Evolutionary conservation across 2,888 invertebrate genomes (phyloP).

Genomic region (Tribolium freemani): DNA sequence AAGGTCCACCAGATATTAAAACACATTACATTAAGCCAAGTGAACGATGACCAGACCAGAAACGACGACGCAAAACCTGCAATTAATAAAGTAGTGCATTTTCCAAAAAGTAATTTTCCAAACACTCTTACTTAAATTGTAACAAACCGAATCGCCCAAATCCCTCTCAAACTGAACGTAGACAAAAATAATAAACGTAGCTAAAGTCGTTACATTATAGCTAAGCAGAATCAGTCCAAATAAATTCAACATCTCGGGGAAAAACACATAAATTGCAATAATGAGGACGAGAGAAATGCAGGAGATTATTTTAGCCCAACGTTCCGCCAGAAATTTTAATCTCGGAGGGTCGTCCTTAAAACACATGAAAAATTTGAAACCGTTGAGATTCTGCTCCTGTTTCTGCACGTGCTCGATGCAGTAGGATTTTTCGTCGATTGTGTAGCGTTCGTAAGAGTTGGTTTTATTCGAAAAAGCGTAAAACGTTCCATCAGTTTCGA

Average conservation of each 20-base stretch:
- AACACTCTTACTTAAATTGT: slow-evolving; percentile 38
- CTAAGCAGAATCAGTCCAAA: slow-evolving; percentile 59
- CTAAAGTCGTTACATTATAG: slow-evolving; percentile 53
- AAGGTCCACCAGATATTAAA: slow-evolving; percentile 57
- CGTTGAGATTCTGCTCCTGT: slow-evolving; percentile 1
- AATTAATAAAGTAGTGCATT: slow-evolving; percentile 21
- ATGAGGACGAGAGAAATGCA: slow-evolving; percentile 54
- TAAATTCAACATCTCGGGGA: slow-evolving; percentile 54
- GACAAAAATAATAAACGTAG: slow-evolving; percentile 47
- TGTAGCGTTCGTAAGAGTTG: slow-evolving; percentile 22
- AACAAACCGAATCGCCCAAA: slow-evolving; percentile 32
- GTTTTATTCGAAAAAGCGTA: slow-evolving; percentile 37
- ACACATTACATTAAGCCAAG: slow-evolving; percentile 57
- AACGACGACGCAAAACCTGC: slow-evolving; percentile 53
- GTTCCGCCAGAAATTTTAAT: slow-evolving; percentile 49
- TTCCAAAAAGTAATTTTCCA: neutral
- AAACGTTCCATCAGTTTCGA: slow-evolving; percentile 47
- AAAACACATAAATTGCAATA: slow-evolving; percentile 53
- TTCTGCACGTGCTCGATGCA: slow-evolving; percentile 45
- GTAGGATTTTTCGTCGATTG: slow-evolving; percentile 38
- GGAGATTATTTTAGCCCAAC: slow-evolving; percentile 54
- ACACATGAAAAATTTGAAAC: slow-evolving; percentile 40
- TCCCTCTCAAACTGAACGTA: slow-evolving; percentile 47
- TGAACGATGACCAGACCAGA: slow-evolving; percentile 49
- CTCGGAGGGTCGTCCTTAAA: slow-evolving; percentile 11